Base-by-base conservation (phyloP, 2,113 vertebrate species). In the Pogona vitticeps region DNA sequence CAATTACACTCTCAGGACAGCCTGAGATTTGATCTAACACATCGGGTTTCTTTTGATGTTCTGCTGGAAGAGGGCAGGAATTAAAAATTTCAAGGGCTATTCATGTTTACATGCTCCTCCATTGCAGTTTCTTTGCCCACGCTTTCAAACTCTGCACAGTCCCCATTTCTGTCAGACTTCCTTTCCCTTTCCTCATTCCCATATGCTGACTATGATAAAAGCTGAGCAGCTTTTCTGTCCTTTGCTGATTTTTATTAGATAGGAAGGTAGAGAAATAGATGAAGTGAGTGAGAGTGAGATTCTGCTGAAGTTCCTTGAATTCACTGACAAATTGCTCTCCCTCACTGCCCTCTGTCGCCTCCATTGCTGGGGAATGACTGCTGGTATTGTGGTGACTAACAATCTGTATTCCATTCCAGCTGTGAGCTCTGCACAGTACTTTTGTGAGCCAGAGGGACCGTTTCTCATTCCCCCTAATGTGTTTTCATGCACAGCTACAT, bases 401-500 rank as follows among this genome's bases (percentile, higher is more conserved):
- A 76, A 76, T 0, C 6, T n/a, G 58, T 72, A 1, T 17, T 85
- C 83, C 23, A 3, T 20, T 90, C 72, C 58, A 40, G 0, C 72
- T 70, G 3, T 2, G 75, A 88, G 71, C 80, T 80, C 63, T 36
- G 76, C 81, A 31, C 14, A 61, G 78, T 38, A 33, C 80, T 9
- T 0, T 13, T 75, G 61, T 81, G 80, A 36, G 61, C 79, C 79
- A 87, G 85, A 87, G 81, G 61, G 79, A 87, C 75, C 42, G 58
- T 87, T 87, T 81, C 70, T 85, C 83, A 59, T 81, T 85, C 36
- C 71, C 75, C 71, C 88, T 59, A 85, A 85, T 85, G 72, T 67
- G 63, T 88, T 88, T 88, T 81, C 71, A 81, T 59, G 76, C 70
- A 70, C 58, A 81, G 83, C 61, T 85, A 85, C 71, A 85, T 76